Evolutionary conservation across 1,140 invertebrate genomes (phyloP).

Genomic region (Cotesia glomerata): DNA sequence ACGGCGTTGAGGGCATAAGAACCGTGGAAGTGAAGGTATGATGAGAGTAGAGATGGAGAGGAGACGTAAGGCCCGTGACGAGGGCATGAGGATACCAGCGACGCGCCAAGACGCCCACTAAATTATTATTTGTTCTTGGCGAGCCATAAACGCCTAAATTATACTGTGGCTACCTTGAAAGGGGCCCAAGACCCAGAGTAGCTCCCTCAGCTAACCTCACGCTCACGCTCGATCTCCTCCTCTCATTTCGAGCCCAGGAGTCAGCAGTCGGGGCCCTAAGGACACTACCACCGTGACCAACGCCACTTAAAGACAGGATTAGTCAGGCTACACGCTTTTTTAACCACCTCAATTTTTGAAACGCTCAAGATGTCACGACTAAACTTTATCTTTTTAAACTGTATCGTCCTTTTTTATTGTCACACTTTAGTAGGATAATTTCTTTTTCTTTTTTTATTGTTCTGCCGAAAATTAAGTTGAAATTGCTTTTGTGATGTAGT

Average conservation of each 20-base stretch:
- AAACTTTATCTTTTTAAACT: neutral
- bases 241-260: constrained; percentile 20
- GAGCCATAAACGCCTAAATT: constrained; percentile 58
- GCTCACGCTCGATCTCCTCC: constrained; percentile 10
- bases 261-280: neutral
- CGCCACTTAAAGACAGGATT: constrained; percentile 4
- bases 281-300: constrained; percentile 9
- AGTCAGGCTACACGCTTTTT: constrained; percentile 7
- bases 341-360: neutral
- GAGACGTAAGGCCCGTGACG: neutral
- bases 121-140: constrained; percentile 59
- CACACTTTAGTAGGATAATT: neutral
- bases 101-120: constrained; percentile 52
- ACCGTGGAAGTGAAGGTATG: constrained; percentile 1
- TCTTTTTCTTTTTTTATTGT: neutral
- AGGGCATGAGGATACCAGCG: constrained; percentile 24
- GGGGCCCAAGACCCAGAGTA: constrained; percentile 17
- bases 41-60: neutral
- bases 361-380: neutral
- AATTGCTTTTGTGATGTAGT: neutral
- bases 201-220: constrained; percentile 9
- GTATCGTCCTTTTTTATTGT: neutral
- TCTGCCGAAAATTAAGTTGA: neutral
- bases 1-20: constrained; percentile 27
- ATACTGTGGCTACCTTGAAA: constrained; percentile 50